Percentiles rank a stretch among this genome's conserved stretches.
Conservation (phyloP, 2,888 invertebrate genomes). For the Himalopsyche anomala region DNA sequence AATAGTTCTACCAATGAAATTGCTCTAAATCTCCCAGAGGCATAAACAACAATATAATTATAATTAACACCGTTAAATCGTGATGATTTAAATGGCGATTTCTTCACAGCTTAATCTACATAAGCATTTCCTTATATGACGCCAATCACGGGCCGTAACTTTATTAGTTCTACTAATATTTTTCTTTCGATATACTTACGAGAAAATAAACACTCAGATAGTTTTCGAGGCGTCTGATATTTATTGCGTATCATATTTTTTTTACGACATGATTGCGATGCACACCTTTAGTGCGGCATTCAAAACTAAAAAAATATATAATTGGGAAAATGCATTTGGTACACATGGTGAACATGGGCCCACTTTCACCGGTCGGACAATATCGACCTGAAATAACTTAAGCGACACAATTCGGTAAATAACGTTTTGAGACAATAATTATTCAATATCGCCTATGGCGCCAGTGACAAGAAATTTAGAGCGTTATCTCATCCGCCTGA, state of each 20-base stretch:
- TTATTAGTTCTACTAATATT: conserved; percentile 10
- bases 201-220: not conserved
- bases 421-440: too few species aligned
- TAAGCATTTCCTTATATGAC: not conserved
- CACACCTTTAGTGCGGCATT: not conserved
- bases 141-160: not conserved
- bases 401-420: too few species aligned
- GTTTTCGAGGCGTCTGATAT: not conserved
- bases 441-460: too few species aligned
- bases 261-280: conserved; percentile 22
- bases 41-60: not conserved
- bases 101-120: not conserved
- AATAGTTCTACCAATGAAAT: too few species aligned
- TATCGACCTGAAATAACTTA: too few species aligned
- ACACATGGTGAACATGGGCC: not conserved
- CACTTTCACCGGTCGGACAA: not conserved
- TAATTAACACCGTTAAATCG: not conserved
- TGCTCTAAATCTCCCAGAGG: not conserved
- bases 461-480: too few species aligned
- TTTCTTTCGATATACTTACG: conserved; percentile 6
- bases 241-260: not conserved
- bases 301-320: not conserved
- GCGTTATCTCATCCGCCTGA: too few species aligned
- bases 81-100: not conserved
- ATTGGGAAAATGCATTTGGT: conserved; percentile 22